Conservation (phyloP, 2,888 invertebrate species). For the Ophion ellenae region DNA sequence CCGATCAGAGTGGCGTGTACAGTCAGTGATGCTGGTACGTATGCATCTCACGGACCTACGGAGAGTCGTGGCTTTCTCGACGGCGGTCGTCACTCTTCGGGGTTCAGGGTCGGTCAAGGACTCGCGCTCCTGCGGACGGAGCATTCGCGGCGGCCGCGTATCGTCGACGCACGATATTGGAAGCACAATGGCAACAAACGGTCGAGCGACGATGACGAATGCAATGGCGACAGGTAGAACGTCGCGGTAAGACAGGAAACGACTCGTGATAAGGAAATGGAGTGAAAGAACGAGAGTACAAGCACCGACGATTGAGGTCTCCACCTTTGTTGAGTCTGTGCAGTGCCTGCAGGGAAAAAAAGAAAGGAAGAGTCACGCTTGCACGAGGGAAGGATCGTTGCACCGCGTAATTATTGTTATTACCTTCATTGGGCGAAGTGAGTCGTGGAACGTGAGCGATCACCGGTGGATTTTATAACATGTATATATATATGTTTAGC, state of each 20-base stretch:
- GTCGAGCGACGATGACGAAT: slow-evolving; percentile 43
- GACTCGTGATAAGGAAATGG: slow-evolving; percentile 34
- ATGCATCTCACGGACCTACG: slow-evolving; percentile 8
- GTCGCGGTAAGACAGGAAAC: slow-evolving; percentile 15
- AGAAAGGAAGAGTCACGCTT: slow-evolving; percentile 56
- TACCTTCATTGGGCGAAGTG: slow-evolving; percentile 66
- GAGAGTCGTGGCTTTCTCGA: slow-evolving; percentile 46
- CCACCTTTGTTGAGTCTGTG: not conserved
- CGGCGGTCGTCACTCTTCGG: slow-evolving; percentile 76
- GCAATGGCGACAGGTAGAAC: slow-evolving; percentile 17
- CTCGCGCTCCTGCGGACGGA: slow-evolving; percentile 68
- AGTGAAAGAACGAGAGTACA: slow-evolving; percentile 61
- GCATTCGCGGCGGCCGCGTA: slow-evolving; percentile 57
- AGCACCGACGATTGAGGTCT: slow-evolving; percentile 17
- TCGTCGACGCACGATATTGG: slow-evolving; percentile 17
- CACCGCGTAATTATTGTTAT: slow-evolving; percentile 67
- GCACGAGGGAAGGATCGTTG: slow-evolving; percentile 66
- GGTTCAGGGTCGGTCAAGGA: slow-evolving; percentile 84
- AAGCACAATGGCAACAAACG: slow-evolving; percentile 42
- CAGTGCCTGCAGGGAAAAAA: slow-evolving; percentile 15
- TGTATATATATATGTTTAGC: slow-evolving; percentile 9
- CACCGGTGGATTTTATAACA: slow-evolving; percentile 42
- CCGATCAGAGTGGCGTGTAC: not conserved
- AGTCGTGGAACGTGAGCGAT: slow-evolving; percentile 61
- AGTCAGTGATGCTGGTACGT: slow-evolving; percentile 2